Conservation (phyloP, 2,888 invertebrate species). For the Cryptocephalus moraei region DNA sequence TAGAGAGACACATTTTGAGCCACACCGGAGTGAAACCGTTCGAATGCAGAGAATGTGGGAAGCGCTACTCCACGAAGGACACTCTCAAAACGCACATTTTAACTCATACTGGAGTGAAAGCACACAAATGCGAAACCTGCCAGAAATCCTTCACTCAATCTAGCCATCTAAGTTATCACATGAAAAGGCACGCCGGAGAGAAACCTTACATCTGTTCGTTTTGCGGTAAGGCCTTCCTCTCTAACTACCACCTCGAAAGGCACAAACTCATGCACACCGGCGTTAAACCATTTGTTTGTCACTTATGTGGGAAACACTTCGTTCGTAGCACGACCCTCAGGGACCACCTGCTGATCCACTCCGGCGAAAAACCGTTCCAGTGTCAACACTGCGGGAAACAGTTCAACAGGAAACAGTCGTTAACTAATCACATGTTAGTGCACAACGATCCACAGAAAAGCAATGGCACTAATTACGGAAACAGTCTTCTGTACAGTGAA, state of each 20-base stretch:
- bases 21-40: conserved; percentile 17
- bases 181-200: conserved; percentile 14
- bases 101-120: conserved; percentile 14
- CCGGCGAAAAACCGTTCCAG: conserved; percentile 22
- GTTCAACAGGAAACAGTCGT: conserved; percentile 15
- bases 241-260: conserved; percentile 14
- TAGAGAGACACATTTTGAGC: conserved; percentile 15
- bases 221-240: conserved; percentile 14
- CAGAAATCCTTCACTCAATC: conserved; percentile 15
- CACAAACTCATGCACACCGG: conserved; percentile 18
- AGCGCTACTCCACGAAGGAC: conserved; percentile 15
- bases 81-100: conserved; percentile 15
- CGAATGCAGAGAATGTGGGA: conserved; percentile 16
- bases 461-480: background rate
- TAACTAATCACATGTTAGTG: conserved; percentile 15
- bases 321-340: conserved; percentile 24
- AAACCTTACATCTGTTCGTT: conserved; percentile 12
- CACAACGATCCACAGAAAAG: conserved; percentile 8
- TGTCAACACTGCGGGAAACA: conserved; percentile 24
- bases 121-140: conserved; percentile 14
- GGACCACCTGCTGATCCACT: conserved; percentile 24
- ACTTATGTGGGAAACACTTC: conserved; percentile 21
- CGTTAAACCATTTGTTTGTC: conserved; percentile 19
- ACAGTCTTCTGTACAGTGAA: too few relatives aligned
- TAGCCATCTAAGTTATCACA: conserved; percentile 15